Conservation (phyloP, 2,797 vertebrate genomes). For the Arrhamphus sclerolepis region DNA sequence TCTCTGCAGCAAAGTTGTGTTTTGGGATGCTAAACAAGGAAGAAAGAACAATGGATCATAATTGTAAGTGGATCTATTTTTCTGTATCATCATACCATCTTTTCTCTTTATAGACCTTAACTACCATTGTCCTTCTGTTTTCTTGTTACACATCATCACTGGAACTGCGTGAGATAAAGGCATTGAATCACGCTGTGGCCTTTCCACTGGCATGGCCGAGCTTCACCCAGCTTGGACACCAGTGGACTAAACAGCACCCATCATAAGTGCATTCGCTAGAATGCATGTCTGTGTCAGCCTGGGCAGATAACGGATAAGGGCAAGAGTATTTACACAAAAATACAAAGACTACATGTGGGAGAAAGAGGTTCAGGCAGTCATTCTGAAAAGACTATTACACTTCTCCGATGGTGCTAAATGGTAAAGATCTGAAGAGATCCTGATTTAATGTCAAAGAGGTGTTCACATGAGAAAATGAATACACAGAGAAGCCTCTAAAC, state of each 20-base stretch:
- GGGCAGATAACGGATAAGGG: conserved; percentile 8
- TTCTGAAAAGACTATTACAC: conserved; percentile 22
- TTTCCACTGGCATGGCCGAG: conserved; percentile 56
- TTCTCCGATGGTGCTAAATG: conserved; percentile 27
- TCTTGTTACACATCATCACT: conserved; percentile 43
- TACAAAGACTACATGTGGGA: background rate
- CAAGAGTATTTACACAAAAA: conserved; percentile 1
- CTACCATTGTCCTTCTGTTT: conserved; percentile 39
- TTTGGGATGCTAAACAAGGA: conserved; percentile 27
- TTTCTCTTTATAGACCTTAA: conserved; percentile 22
- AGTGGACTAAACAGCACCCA: conserved; percentile 46
- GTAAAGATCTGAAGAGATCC: conserved; percentile 36
- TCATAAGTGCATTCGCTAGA: conserved; percentile 19
- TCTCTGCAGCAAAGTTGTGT: conserved; percentile 23
- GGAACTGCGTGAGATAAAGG: conserved; percentile 18
- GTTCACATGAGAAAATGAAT: conserved; percentile 32
- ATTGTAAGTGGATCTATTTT: conserved; percentile 30
- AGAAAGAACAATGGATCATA: conserved; percentile 23
- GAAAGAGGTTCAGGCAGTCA: background rate
- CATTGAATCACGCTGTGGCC: conserved; percentile 64
- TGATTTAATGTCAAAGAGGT: conserved; percentile 26
- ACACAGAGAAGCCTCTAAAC: conserved; percentile 13
- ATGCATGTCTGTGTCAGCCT: background rate
- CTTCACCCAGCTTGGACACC: conserved; percentile 56
- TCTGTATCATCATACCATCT: conserved; percentile 40